Evolutionary conservation across 1,140 invertebrate genomes (phyloP), one percentile per base, ranked within the genome.

Genomic region (Drosophila nannoptera): DNA sequence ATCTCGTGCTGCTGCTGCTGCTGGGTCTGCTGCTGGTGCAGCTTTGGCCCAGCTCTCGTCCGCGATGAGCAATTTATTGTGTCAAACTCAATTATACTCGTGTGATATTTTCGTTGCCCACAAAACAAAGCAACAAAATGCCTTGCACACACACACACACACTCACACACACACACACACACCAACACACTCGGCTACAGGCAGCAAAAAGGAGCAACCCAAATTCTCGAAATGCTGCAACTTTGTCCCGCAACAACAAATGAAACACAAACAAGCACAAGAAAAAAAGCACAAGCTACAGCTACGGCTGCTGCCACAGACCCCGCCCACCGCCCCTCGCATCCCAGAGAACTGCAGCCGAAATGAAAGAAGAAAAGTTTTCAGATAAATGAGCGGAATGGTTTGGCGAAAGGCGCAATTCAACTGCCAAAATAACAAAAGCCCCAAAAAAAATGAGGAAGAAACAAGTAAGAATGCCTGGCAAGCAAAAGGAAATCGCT

Each of bases 51-150:
- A 68, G 62, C 62, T 67, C 72, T 78, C 61, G 72, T 78, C 69
- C 66, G 77, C 73, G 86, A 82, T 88, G 86, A 88, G 86, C 87
- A 88, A 88, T 88, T 88, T 88, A 88, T 88, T 88, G 87, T 88
- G 87, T 88, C 87, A 88, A 88, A 88, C 87, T 88, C 86, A 88
- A 88, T 88, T 88, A 88, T 88, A 88, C 86, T 84, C 81, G 81
- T 84, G 81, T 84, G 81, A 84, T 84, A 84, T 84, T 84, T 84
- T 81, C 81, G 81, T 86, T 80, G 81, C 64, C 82, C 74, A 71
- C 73, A 73, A 71, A 81, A 77, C 67, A 74, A 56, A 43, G 68
- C 60, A 78, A 32, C 62, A 69, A 54, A 52, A 61, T 63, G 53
- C 72, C 73, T 55, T 63, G 54, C 73, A 14, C 54, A 54, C 43